These are phyloP conservation scores for Entomobrya proxima DNA, from an alignment of 2,888 invertebrate species.

Conservation along the genomic window DNA sequence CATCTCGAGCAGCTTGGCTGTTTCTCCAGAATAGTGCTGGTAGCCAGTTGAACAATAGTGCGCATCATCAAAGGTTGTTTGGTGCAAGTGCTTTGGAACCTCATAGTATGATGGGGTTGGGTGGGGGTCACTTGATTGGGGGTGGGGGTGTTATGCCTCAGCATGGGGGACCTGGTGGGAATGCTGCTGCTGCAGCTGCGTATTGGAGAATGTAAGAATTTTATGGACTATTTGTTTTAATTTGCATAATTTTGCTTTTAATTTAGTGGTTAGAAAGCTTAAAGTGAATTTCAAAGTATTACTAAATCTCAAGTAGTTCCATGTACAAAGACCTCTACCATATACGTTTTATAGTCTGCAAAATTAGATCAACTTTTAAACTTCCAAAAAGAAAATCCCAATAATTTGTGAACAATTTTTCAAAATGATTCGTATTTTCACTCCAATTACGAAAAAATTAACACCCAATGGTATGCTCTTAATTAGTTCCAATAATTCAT, in stretches of 20 bases:
- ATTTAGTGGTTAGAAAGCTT: background rate
- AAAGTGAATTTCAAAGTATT: background rate
- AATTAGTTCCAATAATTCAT: too few relatives aligned
- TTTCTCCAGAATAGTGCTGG: slow-evolving; percentile 45
- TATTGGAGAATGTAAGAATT: slow-evolving; percentile 66
- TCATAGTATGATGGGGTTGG: slow-evolving; percentile 8
- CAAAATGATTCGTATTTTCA: too few relatives aligned
- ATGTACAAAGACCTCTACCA: too few relatives aligned
- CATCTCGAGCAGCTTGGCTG: slow-evolving; percentile 55
- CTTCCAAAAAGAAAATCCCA: too few relatives aligned
- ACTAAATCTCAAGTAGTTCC: background rate
- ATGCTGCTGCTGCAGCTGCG: slow-evolving; percentile 55
- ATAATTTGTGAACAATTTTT: too few relatives aligned
- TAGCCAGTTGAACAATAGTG: background rate
- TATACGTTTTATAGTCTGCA: too few relatives aligned
- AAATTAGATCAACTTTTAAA: too few relatives aligned
- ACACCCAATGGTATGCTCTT: too few relatives aligned
- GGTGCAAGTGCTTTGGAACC: slow-evolving; percentile 13
- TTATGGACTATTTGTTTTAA: background rate
- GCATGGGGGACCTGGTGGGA: background rate
- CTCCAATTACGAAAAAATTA: too few relatives aligned
- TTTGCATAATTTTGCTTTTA: background rate
- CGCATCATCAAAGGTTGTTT: slow-evolving; percentile 28
- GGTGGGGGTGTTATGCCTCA: background rate
- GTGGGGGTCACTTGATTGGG: background rate